Base-by-base conservation (phyloP, 2,888 invertebrate species). In the Amphipyra tragopoginis region DNA sequence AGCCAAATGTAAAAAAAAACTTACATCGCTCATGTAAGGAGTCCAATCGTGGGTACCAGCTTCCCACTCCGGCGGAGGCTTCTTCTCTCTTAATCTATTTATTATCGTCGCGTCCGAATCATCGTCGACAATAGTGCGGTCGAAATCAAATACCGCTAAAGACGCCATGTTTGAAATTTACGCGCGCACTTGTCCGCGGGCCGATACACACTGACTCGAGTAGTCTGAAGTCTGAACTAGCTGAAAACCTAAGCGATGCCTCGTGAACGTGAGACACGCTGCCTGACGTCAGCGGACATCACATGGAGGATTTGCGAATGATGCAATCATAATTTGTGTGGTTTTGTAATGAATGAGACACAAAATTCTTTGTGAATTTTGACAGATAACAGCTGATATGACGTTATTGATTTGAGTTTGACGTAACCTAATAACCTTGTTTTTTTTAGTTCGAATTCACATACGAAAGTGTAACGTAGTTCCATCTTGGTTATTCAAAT, bases 21-120 rank as follows among this genome's bases (percentile, higher is more conserved):
- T 93, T 79, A 93, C 94, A 81, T 93, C 89, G 64, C 90, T 92
- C 94, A 94, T 94, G 44, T 94, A 94, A 0, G 94, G 94, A 0
- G 93, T 94, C 94, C 94, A 94, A 65, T 94, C 93, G 10, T 87
- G 81, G 53, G 81, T 90, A 0, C 84, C 74, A 0, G 85, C 74
- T 45, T 94, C 93, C 91, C 91, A 93, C 60, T 93, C 93, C 0
- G 94, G 93, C 6, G 94, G 94, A 1, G 93, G 90, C 50, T 87
- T 79, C 45, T 89, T 92, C 63, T 93, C 93, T 8, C 90, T 83
- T 63, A 94, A 72, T 76, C 86, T 91, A 58, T 89, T 88, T 60
- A 94, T 93, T 52, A 94, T 90, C 0, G 93, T 93, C 0, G 93
- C 93, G 60, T 94, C 94, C 0, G 94, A 94, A 77, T 94, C 94